Evolutionary conservation across 2,113 vertebrate genomes (phyloP), one percentile per base, ranked within the genome.

Genomic region (Opisthocomus hoazin): DNA sequence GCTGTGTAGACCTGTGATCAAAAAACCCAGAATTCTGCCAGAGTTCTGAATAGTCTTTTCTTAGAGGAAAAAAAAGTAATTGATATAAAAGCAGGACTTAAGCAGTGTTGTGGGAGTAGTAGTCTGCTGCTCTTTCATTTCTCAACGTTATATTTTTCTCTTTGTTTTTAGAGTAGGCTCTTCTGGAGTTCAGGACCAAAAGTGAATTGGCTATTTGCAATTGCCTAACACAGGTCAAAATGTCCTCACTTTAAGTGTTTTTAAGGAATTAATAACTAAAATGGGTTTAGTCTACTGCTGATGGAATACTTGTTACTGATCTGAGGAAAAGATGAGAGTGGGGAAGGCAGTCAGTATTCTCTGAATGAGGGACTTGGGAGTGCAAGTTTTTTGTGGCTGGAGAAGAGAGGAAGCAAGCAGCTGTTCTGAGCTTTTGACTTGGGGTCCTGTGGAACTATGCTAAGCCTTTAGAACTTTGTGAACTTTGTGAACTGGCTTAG

Each of bases 21-120:
- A 36, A 79, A 58, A 2, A 1, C 9, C 5, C 6, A 0, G 21
- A 24, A 48, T 46, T 54, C 45, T 74, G 10, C 20, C 3, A 2
- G 34, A 23, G 53, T 53, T 74, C 24, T 66, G 24, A 36, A 36
- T 34, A 54, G n/a, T 41, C 37, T 70, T 58, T 65, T 86, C 21
- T 46, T 68, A 11, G 16, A 37, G 57, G 24, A 41, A 65, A 32
- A 32, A 45, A 60, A 11, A 9, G 18, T 19, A 22, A 39, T 14
- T 43, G n/a, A 9, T 54, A 23, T 21, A 66, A 78, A 79, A 84
- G 15, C 46, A 68, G 51, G 34, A 64, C 37, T 77, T 70, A 50
- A 82, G 18, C 4, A 56, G 37, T 64, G 37, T 58, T 43, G 22
- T 58, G 32, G 14, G 19, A 82, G 20, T 37, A 53, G 20, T 32